Base-by-base conservation (phyloP, 2,113 vertebrate species). In the Passer montanus region DNA sequence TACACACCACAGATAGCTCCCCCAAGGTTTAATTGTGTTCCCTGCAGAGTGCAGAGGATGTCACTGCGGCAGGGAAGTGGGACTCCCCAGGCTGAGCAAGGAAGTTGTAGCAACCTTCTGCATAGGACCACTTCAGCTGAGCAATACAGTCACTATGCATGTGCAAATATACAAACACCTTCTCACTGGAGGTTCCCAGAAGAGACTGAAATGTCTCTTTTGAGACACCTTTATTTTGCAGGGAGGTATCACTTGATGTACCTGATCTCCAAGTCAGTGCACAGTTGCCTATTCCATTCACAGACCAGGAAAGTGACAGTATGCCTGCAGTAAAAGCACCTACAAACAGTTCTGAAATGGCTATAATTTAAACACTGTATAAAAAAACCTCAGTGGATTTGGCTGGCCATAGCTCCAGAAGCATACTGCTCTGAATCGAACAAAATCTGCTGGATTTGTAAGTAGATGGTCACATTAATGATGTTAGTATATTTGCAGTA, bases 71-170 rank as follows among this genome's bases (percentile, higher is more conserved):
- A 47, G 23, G 39, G 27, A 46, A 77, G 8, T 24, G 21, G 28
- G 27, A 50, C 0, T 3, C 5, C 31, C 28, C 22, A 66, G 28
- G 24, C 31, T 90, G 63, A 64, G 7, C 24, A 70, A 49, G 49
- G 47, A 82, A 87, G 35, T 56, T 67, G 14, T 15, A 62, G 50
- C 33, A 90, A 44, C 55, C 70, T 84, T 70, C 37, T 83, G 37
- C 46, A 14, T 37, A 27, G 1, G 1, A 69, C 13, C 7, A 1
- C 19, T 69, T n/a, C 37, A 66, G 11, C 0, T 37, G 64, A 95
- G 22, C 11, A 7, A 46, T 41, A 31, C 3, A 53, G 37, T 31
- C 46, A 10, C 31, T 27, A 8, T 18, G 13, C 10, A 52, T 1
- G 0, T 37, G 20, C 55, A 89, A 76, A 80, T 77, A 58, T 7